Conservation (phyloP, 2,888 invertebrate species). For the Trileptium ribeirensis region DNA sequence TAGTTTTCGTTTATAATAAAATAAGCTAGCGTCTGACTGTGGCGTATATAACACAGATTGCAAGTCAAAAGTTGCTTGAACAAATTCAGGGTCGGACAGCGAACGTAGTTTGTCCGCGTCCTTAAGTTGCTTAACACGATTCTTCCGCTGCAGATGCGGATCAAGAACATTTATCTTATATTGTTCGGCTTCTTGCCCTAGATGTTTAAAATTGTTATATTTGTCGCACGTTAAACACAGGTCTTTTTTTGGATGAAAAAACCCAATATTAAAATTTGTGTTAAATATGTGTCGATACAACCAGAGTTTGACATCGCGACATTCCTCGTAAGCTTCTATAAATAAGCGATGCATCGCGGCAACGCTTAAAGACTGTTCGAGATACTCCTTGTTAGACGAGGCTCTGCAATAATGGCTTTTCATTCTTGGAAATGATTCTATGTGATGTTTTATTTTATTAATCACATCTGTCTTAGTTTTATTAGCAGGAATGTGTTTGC, state of each 20-base stretch:
- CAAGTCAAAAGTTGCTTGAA: conserved; percentile 17
- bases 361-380: not conserved
- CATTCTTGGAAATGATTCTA: conserved; percentile 19
- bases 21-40: not conserved
- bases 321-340: too few relatives aligned
- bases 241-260: conserved; percentile 19
- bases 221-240: conserved; percentile 3
- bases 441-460: conserved; percentile 7
- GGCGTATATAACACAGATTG: conserved; percentile 18
- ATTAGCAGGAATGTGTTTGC: conserved; percentile 1
- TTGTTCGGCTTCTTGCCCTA: not conserved
- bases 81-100: not conserved
- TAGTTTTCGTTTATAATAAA: conserved; percentile 24
- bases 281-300: not conserved
- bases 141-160: not conserved
- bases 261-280: conserved; percentile 17
- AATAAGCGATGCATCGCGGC: conserved; percentile 20
- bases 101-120: not conserved
- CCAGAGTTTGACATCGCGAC: not conserved
- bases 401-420: conserved; percentile 16
- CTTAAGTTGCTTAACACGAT: not conserved
- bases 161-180: not conserved
- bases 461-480: not conserved
- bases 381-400: not conserved
- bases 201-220: not conserved